These are phyloP conservation scores for Psix sp. DNA, from an alignment of 1,140 invertebrate species.

Conservation along the genomic window DNA sequence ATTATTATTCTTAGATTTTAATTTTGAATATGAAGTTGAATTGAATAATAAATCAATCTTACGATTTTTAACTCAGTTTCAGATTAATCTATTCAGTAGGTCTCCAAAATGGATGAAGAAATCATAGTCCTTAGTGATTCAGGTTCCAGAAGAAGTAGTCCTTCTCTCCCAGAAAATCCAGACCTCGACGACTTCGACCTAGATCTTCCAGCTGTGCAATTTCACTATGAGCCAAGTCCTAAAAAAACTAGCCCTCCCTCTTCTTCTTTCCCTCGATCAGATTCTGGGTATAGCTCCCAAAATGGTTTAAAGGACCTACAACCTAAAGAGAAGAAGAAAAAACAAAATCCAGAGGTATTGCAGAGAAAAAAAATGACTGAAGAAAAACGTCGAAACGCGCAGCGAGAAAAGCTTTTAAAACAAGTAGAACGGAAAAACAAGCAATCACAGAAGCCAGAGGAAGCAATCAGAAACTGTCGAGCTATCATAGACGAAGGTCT, in stretches of 20 bases:
- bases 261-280: no score
- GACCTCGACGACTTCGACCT: conserved; percentile 13
- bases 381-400: conserved; percentile 10
- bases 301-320: no score
- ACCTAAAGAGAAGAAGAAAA: not conserved
- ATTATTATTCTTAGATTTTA: no score
- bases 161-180: not conserved
- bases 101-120: conserved; percentile 27
- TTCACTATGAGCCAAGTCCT: conserved; percentile 14
- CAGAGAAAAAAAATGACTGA: conserved; percentile 1
- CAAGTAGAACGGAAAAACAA: conserved; percentile 20
- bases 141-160: conserved; percentile 8
- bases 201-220: conserved; percentile 60
- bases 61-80: no score
- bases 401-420: conserved; percentile 21
- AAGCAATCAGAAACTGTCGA: conserved; percentile 78
- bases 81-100: no score
- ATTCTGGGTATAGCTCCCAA: no score
- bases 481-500: conserved; percentile 74
- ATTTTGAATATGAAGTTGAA: no score
- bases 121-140: conserved; percentile 45
- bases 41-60: no score
- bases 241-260: no score
- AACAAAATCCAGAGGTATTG: conserved; percentile 1
- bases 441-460: conserved; percentile 74